These are phyloP conservation scores for Selene dorsalis DNA, from an alignment of 2,797 vertebrate genomes.

Conservation along the genomic window DNA sequence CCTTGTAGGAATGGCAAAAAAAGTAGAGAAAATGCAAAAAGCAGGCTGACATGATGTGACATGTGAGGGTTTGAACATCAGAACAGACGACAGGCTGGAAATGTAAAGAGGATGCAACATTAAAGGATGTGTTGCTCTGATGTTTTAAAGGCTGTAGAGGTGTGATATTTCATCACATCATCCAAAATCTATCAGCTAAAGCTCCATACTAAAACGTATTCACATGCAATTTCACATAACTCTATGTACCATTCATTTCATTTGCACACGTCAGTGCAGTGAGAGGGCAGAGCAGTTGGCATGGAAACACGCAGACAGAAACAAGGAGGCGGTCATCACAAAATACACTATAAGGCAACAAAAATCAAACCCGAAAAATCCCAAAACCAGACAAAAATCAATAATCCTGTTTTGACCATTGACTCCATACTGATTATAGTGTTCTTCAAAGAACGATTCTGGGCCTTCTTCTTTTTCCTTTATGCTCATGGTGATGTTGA, in stretches of 20 bases:
- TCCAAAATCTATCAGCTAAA: not conserved
- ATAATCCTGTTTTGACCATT: too few relatives aligned
- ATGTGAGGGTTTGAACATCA: not conserved
- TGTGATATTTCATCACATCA: too few relatives aligned
- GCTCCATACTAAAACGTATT: not conserved
- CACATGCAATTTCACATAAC: not conserved
- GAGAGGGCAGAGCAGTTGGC: not conserved
- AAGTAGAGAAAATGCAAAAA: conserved; percentile 4
- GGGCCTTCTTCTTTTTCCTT: too few relatives aligned
- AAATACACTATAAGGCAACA: not conserved
- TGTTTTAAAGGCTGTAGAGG: not conserved
- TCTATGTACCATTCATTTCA: not conserved
- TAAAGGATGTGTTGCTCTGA: not conserved
- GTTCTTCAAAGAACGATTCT: not conserved
- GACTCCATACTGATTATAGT: not conserved
- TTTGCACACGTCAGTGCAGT: too few relatives aligned
- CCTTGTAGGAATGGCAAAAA: conserved; percentile 17
- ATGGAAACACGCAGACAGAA: not conserved
- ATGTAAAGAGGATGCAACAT: not conserved
- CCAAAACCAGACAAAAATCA: not conserved
- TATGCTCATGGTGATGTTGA: not conserved
- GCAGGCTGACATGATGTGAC: not conserved
- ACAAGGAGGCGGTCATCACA: not conserved
- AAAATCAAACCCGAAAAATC: not conserved
- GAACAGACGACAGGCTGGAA: not conserved